A percentile compares a stretch with the other conserved stretches of the same genome.
Evolutionary conservation across 2,797 vertebrate genomes (phyloP).

Genomic region (Tapirus indicus): DNA sequence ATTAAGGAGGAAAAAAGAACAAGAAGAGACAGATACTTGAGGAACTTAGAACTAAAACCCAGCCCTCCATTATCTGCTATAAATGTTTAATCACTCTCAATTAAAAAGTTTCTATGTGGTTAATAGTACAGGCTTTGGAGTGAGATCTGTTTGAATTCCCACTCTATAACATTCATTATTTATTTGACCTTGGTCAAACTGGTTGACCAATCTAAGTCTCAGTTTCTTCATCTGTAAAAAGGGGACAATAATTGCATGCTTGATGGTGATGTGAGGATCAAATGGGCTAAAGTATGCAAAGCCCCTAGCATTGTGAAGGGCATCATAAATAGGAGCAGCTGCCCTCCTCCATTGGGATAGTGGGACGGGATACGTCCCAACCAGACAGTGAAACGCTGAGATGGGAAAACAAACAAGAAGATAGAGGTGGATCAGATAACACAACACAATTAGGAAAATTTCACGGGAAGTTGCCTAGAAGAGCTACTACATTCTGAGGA

Average conservation of each 20-base stretch:
- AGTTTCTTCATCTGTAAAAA: slow-evolving; percentile 30
- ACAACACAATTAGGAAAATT: neutral
- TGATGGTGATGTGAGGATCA: neutral
- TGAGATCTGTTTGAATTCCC: slow-evolving; percentile 35
- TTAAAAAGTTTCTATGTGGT: slow-evolving; percentile 11
- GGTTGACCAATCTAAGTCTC: slow-evolving; percentile 16
- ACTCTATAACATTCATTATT: neutral
- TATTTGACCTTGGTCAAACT: slow-evolving; percentile 49
- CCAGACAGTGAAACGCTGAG: neutral
- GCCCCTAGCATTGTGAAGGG: neutral
- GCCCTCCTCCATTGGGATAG: neutral
- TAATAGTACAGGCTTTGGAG: neutral
- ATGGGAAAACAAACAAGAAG: neutral
- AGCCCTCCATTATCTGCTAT: slow-evolving; percentile 39
- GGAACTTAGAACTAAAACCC: neutral
- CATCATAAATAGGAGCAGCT: neutral
- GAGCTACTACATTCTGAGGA: neutral
- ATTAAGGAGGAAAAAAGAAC: neutral
- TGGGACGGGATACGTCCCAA: neutral
- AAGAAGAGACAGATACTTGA: neutral
- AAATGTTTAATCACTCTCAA: slow-evolving; percentile 26
- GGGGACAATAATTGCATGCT: neutral
- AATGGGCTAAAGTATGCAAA: neutral
- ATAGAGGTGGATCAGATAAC: neutral
- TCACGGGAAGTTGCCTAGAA: neutral